Base-by-base conservation (phyloP, 2,113 vertebrate species). In the Sylvicapra grimmia region DNA sequence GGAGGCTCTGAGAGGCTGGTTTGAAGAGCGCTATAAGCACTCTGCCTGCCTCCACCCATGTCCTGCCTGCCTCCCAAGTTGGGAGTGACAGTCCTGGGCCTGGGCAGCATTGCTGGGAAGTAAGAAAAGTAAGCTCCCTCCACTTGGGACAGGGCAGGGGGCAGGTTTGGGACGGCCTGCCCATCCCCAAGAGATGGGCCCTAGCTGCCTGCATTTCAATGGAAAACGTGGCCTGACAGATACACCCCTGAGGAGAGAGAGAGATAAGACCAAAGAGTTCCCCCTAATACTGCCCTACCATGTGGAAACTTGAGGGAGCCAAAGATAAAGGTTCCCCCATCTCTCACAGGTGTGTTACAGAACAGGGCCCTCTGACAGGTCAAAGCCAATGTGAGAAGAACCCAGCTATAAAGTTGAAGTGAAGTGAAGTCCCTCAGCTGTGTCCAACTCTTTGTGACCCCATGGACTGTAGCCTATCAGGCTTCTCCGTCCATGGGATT, bases 161-260 rank as follows among this genome's bases (percentile, higher is more conserved):
- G 13, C 56, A 47, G 8, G 3, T 27, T 25, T 36, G n/a, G 31
- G 61, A 31, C 0, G 0, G 29, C 61, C 29, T 63, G 6, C 11
- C 29, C 13, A 15, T 16, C 29, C 61, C 61, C 36, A 77, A 77
- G 83, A 90, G 63, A 18, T 19, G 56, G 4, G 15, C 14, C 53
- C 6, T 2, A 6, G 16, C 27, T 53, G 31, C 8, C 58, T 82
- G 44, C 1, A 2, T 58, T 47, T 88, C 23, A 0, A 5, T 49
- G 61, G 56, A 75, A 79, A 77, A n/a, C 0, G 4, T 27, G n/a
- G 33, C 40, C 51, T 40, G n/a, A 33, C 6, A 59, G 51, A 80
- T 14, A 21, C 11, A 36, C 23, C 27, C 72, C 10, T 5, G 47
- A n/a, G 77, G 58, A 84, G 11, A 29, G 25, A 9, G 33, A 51